Base-by-base conservation (phyloP, 2,113 vertebrate species). In the Bos indicus region DNA sequence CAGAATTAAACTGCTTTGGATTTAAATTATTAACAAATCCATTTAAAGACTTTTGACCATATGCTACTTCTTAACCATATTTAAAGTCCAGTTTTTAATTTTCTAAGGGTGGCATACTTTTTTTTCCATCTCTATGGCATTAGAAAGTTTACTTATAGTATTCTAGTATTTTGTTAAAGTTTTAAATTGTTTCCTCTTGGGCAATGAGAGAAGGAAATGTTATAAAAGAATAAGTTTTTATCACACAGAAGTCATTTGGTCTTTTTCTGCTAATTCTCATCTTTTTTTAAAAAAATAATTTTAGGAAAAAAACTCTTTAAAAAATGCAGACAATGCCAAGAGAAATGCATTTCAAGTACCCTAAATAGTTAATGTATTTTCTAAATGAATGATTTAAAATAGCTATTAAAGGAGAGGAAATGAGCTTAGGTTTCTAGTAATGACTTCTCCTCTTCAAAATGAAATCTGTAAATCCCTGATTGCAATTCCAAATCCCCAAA, bases 361-460 rank as follows among this genome's bases (percentile, higher is more conserved):
- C 98, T 98, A 99, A 99, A 99, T 98, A 98, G 98, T 99, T 99
- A 98, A 99, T 98, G 98, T 98, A 98, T 99, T 99, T 98, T 99
- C 97, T 99, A 99, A 99, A 99, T 99, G 99, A 99, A 99, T 98
- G 98, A 98, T 99, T 99, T 99, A 98, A 99, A 99, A 99, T 98
- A 98, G 98, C 98, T 99, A 99, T 99, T 99, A 99, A 99, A 99
- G 97, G 97, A 99, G 98, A 98, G 98, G 99, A 98, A 99, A 99
- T 99, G 98, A 99, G 99, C 98, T 99, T 99, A 99, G 99, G 98
- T 99, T 99, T 99, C 98, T 99, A 98, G 98, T 99, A 99, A 99
- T 99, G 98, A 99, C 99, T 99, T 99, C 98, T 98, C 98, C 98
- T 98, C 99, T 98, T 99, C 98, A 99, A 98, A 99, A 99, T 98